A percentile compares a stretch with the other conserved stretches of the same genome.
These are phyloP conservation scores for Garrulus glandarius DNA, from an alignment of 2,797 vertebrate genomes.

Conservation along the genomic window DNA sequence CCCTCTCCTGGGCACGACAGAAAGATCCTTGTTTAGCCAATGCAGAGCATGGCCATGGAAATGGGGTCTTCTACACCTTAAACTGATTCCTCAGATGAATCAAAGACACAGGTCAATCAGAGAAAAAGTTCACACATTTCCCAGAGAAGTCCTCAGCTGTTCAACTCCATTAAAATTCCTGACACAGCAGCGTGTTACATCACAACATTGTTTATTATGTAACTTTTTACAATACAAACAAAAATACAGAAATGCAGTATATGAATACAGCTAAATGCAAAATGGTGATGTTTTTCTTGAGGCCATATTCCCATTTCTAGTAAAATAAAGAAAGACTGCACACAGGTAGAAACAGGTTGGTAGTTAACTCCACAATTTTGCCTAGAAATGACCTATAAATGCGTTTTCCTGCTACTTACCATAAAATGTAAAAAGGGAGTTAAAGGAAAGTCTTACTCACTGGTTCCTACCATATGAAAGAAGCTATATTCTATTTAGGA, in stretches of 20 bases:
- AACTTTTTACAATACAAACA: slow-evolving; percentile 99
- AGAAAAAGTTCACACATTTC: neutral
- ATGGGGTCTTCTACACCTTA: neutral
- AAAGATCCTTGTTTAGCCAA: neutral
- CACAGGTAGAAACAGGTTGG: slow-evolving; percentile 79
- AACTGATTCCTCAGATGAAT: neutral
- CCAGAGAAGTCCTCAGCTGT: neutral
- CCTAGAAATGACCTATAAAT: slow-evolving; percentile 82
- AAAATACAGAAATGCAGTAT: slow-evolving; percentile 96
- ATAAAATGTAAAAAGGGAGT: slow-evolving; percentile 81
- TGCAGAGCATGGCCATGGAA: neutral
- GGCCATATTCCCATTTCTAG: slow-evolving; percentile 82
- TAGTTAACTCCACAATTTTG: slow-evolving; percentile 78
- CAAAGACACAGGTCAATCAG: neutral
- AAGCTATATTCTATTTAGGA: slow-evolving; percentile 88
- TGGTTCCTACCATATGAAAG: slow-evolving; percentile 87
- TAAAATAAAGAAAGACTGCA: slow-evolving; percentile 80
- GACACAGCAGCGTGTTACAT: slow-evolving; percentile 72
- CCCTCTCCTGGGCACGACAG: neutral
- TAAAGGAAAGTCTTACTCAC: slow-evolving; percentile 79
- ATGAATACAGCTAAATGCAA: slow-evolving; percentile 90
- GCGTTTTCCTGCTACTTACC: slow-evolving; percentile 78
- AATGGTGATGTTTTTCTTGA: slow-evolving; percentile 80
- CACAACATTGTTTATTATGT: slow-evolving; percentile 99
- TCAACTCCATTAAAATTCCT: neutral